Evolutionary conservation across 2,888 invertebrate species (phyloP).

Genomic region (Beris morrisii): DNA sequence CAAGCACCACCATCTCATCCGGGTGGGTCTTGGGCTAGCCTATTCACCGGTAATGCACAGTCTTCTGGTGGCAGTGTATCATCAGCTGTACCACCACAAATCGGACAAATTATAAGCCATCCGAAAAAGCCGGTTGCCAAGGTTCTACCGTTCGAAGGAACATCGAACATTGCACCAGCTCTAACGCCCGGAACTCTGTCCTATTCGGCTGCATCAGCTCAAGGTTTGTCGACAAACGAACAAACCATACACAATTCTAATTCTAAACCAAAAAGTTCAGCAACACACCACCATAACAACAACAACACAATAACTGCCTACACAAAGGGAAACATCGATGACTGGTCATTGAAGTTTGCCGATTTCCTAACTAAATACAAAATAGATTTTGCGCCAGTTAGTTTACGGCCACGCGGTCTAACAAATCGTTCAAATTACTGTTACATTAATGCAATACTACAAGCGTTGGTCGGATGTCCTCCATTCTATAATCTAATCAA

Average conservation of each 20-base stretch:
- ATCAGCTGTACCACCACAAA: not conserved
- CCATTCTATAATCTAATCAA: constrained; percentile 91
- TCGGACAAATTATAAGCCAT: constrained; percentile 39
- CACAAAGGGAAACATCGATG: constrained; percentile 44
- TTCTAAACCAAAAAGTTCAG: constrained; percentile 26
- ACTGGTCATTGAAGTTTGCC: constrained; percentile 59
- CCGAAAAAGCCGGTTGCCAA: constrained; percentile 64
- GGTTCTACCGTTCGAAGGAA: constrained; percentile 61
- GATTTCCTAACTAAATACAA: constrained; percentile 76
- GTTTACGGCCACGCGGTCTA: constrained; percentile 85
- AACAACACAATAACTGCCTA: constrained; percentile 3
- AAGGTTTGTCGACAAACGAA: constrained; percentile 44
- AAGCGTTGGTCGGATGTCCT: constrained; percentile 91
- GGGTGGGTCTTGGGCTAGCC: constrained; percentile 66
- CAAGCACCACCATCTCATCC: constrained; percentile 20
- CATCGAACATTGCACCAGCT: constrained; percentile 44
- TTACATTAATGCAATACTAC: constrained; percentile 93
- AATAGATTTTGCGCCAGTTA: constrained; percentile 76
- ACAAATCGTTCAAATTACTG: constrained; percentile 95
- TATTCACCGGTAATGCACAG: constrained; percentile 59
- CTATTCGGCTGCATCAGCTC: constrained; percentile 56
- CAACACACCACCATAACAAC: constrained; percentile 29
- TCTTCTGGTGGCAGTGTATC: constrained; percentile 34
- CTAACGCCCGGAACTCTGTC: constrained; percentile 51
- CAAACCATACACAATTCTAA: constrained; percentile 29